Conservation (phyloP, 2,888 invertebrate genomes). For the Caenorhabditis sulstoni region DNA sequence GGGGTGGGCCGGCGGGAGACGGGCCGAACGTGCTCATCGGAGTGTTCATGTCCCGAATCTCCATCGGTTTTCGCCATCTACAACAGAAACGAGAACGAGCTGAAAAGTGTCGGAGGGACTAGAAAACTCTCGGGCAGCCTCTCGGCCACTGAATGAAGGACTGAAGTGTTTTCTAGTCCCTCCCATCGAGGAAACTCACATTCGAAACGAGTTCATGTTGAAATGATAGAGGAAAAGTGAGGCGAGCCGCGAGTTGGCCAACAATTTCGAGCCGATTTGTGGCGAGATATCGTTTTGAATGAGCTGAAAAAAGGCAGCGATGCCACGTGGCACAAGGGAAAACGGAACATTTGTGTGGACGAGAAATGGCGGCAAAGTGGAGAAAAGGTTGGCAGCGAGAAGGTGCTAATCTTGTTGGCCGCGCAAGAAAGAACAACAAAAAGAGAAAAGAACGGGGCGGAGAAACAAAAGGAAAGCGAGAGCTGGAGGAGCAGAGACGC, state of each 20-base stretch:
- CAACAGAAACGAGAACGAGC: conserved; percentile 24
- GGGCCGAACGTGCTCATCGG: not conserved
- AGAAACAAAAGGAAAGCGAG: conserved; percentile 37
- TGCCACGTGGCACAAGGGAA: not conserved
- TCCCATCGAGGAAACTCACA: conserved; percentile 52
- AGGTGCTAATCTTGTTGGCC: conserved; percentile 50
- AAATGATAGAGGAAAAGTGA: conserved; percentile 60
- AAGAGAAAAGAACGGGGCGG: conserved; percentile 23
- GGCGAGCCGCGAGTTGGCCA: conserved; percentile 47
- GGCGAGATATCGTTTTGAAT: conserved; percentile 57
- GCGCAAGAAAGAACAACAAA: too few relatives aligned
- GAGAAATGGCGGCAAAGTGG: too few relatives aligned
- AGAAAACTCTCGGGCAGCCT: not conserved
- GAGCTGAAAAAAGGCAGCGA: conserved; percentile 45
- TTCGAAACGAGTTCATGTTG: conserved; percentile 65
- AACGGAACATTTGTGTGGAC: too few relatives aligned
- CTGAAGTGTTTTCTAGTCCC: too few relatives aligned
- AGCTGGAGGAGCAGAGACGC: conserved; percentile 11
- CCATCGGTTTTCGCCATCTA: conserved; percentile 69
- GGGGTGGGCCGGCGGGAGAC: not conserved
- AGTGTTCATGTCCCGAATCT: conserved; percentile 46
- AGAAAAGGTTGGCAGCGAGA: conserved; percentile 5
- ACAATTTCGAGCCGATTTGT: conserved; percentile 29
- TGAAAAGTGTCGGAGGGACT: not conserved
- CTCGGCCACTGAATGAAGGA: too few relatives aligned